phyloP scores from a whole-genome alignment of 53 echinoderm and acorn worm species.

The Stichopus horrens region DNA sequence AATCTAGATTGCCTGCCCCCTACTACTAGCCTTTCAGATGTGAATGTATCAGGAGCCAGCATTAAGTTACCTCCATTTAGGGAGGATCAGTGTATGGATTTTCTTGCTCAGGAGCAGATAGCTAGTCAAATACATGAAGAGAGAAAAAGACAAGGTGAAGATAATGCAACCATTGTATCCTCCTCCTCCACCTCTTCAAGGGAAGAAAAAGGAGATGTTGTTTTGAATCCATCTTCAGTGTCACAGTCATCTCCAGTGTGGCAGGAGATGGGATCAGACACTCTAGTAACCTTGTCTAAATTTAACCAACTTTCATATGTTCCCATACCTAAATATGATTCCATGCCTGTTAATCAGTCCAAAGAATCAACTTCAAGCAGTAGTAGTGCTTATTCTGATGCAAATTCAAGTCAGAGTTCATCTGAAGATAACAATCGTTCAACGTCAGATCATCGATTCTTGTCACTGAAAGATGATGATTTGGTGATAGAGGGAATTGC shows the following conservation, averaged over 20 bases:
- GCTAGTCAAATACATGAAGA: background rate
- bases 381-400: constrained; percentile 6
- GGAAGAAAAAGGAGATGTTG: constrained; percentile 6
- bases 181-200: no score
- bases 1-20: background rate
- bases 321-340: background rate
- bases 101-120: constrained; percentile 17
- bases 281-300: constrained; percentile 17
- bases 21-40: background rate
- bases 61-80: background rate
- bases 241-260: background rate
- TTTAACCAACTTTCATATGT: background rate
- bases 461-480: background rate
- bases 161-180: background rate
- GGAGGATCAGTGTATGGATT: constrained; percentile 10
- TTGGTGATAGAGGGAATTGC: background rate
- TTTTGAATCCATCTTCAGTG: no score
- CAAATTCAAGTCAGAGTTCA: constrained; percentile 9
- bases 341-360: background rate
- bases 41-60: background rate
- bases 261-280: constrained; percentile 1
- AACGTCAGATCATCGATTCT: constrained; percentile 10
- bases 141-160: background rate
- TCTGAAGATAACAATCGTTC: constrained; percentile 3
- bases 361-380: background rate